A percentile compares a stretch with the other conserved stretches of the same genome.
phyloP scores from a whole-genome alignment of 2,888 invertebrate genomes.

The Drosophila aldrichi region DNA sequence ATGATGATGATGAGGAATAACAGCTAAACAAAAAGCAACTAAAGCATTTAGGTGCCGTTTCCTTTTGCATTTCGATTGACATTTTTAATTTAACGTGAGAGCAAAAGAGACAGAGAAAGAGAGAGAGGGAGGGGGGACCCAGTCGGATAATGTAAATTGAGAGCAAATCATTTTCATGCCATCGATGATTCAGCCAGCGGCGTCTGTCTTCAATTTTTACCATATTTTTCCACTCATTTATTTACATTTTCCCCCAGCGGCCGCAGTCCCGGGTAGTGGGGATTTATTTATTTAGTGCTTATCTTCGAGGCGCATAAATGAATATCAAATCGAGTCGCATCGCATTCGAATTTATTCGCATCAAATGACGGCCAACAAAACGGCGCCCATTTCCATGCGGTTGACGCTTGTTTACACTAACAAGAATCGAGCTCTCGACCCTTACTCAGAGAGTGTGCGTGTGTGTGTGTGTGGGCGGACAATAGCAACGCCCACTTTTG shows the following conservation, averaged over 20 bases:
- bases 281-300: constrained; percentile 80
- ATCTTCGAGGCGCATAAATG: constrained; percentile 77
- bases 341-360: constrained; percentile 67
- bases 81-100: constrained; percentile 60
- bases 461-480: constrained; percentile 17
- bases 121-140: background rate
- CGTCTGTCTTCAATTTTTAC: constrained; percentile 42
- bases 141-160: background rate
- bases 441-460: constrained; percentile 14
- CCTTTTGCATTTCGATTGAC: constrained; percentile 65
- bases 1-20: background rate
- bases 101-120: background rate
- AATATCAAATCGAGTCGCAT: constrained; percentile 71
- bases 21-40: constrained; percentile 12
- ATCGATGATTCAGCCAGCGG: constrained; percentile 46
- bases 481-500: constrained; percentile 21
- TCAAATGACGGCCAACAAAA: constrained; percentile 55
- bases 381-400: constrained; percentile 66
- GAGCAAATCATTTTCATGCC: constrained; percentile 46
- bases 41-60: constrained; percentile 39
- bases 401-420: constrained; percentile 62
- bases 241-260: constrained; percentile 66
- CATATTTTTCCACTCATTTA: constrained; percentile 77
- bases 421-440: constrained; percentile 30
- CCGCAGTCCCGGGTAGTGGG: constrained; percentile 11